Evolutionary conservation across 2,888 invertebrate species (phyloP).

Genomic region (Chrysina gloriosa): DNA sequence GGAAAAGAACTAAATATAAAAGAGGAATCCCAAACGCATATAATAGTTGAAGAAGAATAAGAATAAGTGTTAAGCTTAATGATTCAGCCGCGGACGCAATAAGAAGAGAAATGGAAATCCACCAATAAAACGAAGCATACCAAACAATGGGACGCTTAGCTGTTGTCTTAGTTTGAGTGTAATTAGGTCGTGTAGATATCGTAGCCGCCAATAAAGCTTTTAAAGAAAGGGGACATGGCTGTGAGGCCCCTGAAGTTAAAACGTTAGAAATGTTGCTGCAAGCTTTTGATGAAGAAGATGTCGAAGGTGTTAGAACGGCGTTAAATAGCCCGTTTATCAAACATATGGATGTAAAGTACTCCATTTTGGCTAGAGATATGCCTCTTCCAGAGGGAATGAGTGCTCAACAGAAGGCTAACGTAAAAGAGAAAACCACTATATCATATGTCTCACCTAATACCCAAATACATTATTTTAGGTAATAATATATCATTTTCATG

Average conservation of each 20-base stretch:
- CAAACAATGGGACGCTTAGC: conserved; percentile 88
- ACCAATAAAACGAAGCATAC: conserved; percentile 82
- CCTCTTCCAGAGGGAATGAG: conserved; percentile 73
- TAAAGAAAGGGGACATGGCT: conserved; percentile 82
- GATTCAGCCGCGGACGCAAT: conserved; percentile 91
- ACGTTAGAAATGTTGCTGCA: conserved; percentile 81
- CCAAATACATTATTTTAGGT: no score
- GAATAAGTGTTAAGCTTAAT: no score
- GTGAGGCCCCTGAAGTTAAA: conserved; percentile 84
- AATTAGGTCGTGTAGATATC: conserved; percentile 89
- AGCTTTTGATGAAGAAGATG: conserved; percentile 89
- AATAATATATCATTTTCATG: no score
- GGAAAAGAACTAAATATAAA: no score
- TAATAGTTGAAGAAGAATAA: no score
- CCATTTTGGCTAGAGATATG: conserved; percentile 78
- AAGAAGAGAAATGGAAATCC: conserved; percentile 87
- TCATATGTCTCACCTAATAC: conserved; percentile 72
- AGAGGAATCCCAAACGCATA: no score
- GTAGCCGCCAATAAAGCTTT: conserved; percentile 96
- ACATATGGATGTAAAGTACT: conserved; percentile 93
- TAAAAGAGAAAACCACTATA: conserved; percentile 75
- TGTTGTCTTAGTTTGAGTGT: conserved; percentile 89
- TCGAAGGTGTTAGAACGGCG: conserved; percentile 80
- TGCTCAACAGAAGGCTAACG: conserved; percentile 69
- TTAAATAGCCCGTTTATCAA: conserved; percentile 86